These are phyloP conservation scores for Romanogobio albipinnatus DNA, from an alignment of 2,113 vertebrate species.

Conservation along the genomic window DNA sequence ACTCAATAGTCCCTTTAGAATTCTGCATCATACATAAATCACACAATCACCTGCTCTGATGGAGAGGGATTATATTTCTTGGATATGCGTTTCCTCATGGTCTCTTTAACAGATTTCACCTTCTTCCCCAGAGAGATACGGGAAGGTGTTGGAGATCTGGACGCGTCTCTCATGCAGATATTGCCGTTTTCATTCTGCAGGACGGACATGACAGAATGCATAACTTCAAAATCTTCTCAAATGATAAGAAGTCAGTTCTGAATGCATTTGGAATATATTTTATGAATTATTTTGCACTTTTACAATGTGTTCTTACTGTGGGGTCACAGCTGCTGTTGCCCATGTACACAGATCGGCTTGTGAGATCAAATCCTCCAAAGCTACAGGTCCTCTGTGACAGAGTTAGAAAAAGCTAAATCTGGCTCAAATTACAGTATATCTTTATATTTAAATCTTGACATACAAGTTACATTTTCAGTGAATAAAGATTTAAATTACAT, in stretches of 20 bases:
- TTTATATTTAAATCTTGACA: not conserved
- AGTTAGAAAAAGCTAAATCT: not conserved
- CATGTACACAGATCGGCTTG: conserved; percentile 81
- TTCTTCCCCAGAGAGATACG: conserved; percentile 94
- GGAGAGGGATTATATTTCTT: conserved; percentile 87
- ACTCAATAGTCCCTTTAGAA: not conserved
- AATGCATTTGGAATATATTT: not conserved
- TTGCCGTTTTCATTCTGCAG: conserved; percentile 83
- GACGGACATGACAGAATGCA: not conserved
- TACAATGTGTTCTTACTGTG: conserved; percentile 57
- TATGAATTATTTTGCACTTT: not conserved
- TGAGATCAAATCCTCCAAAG: conserved; percentile 95
- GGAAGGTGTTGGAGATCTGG: conserved; percentile 87
- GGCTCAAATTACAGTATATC: not conserved
- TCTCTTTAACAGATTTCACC: conserved; percentile 96
- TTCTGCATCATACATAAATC: not conserved
- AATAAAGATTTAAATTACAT: not conserved
- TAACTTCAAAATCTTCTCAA: not conserved
- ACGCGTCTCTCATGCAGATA: conserved; percentile 77
- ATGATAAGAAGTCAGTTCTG: not conserved
- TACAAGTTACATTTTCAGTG: not conserved
- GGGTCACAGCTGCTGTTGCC: conserved; percentile 66
- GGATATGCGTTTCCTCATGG: conserved; percentile 96
- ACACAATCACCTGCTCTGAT: conserved; percentile 82
- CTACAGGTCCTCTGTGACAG: conserved; percentile 90